Conservation (phyloP, 2,797 vertebrate species). For the Miichthys miiuy region DNA sequence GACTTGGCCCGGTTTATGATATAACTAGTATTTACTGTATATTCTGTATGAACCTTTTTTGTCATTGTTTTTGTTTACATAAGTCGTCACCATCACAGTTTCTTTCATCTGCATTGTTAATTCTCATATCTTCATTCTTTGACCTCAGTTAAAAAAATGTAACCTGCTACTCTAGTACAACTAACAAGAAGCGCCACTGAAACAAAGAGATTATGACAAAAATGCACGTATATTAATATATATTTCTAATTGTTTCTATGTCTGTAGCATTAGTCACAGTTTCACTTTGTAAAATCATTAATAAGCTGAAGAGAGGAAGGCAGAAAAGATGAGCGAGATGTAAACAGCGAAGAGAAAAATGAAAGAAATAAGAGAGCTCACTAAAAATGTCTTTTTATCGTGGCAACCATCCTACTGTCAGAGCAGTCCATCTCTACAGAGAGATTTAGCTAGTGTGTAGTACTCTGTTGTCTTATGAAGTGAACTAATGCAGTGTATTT, state of each 20-base stretch:
- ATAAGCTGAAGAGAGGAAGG: neutral
- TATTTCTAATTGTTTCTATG: too few species aligned
- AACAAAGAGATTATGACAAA: neutral
- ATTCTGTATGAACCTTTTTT: neutral
- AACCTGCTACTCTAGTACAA: neutral
- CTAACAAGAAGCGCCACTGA: neutral
- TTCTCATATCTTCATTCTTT: neutral
- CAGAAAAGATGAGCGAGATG: neutral
- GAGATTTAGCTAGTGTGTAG: neutral
- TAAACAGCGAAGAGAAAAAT: neutral
- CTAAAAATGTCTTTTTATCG: neutral
- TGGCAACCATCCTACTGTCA: neutral
- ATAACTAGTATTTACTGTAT: neutral
- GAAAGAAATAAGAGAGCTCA: neutral
- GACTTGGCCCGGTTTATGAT: neutral
- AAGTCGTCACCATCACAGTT: neutral
- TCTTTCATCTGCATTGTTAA: neutral
- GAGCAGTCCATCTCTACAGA: conserved; percentile 3
- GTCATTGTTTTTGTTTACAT: neutral
- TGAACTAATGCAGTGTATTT: conserved; percentile 19
- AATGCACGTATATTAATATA: neutral
- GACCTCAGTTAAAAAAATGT: neutral
- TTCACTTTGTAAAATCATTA: neutral
- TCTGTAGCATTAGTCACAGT: too few species aligned
- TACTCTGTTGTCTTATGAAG: neutral